phyloP scores from a whole-genome alignment of 2,797 vertebrate species.

The Kryptopterus vitreolus region DNA sequence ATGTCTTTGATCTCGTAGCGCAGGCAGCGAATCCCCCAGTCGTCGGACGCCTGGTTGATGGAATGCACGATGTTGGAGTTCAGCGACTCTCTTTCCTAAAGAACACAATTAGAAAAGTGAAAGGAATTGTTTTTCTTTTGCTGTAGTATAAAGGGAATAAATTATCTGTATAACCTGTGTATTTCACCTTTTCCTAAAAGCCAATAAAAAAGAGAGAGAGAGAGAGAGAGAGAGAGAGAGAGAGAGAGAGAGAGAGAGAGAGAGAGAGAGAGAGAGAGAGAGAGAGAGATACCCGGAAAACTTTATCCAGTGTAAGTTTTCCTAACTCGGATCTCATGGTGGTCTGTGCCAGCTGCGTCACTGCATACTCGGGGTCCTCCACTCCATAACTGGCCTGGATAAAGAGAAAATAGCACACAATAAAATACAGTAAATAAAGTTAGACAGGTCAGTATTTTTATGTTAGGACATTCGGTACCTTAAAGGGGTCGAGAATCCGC shows the following conservation, averaged over 20 bases:
- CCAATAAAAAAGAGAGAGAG: no score
- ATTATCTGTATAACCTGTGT: no score
- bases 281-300: slow-evolving; percentile 83
- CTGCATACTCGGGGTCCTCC: slow-evolving; percentile 95
- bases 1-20: slow-evolving; percentile 98
- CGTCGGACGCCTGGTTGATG: slow-evolving; percentile 92
- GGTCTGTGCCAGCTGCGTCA: slow-evolving; percentile 95
- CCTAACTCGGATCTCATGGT: slow-evolving; percentile 97
- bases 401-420: not conserved
- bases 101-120: rapidly evolving
- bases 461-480: slow-evolving; percentile 70
- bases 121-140: not conserved
- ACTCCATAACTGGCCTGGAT: slow-evolving; percentile 94
- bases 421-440: not conserved
- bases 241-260: no score
- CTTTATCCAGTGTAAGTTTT: slow-evolving; percentile 95
- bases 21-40: slow-evolving; percentile 94
- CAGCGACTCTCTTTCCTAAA: slow-evolving; percentile 89
- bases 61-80: slow-evolving; percentile 91
- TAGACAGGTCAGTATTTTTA: no score
- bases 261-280: no score
- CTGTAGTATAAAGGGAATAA: not conserved
- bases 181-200: no score
- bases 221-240: no score
- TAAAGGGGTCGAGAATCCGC: slow-evolving; percentile 91